Conservation (phyloP, 2,113 vertebrate species). For the Rattus norvegicus region DNA sequence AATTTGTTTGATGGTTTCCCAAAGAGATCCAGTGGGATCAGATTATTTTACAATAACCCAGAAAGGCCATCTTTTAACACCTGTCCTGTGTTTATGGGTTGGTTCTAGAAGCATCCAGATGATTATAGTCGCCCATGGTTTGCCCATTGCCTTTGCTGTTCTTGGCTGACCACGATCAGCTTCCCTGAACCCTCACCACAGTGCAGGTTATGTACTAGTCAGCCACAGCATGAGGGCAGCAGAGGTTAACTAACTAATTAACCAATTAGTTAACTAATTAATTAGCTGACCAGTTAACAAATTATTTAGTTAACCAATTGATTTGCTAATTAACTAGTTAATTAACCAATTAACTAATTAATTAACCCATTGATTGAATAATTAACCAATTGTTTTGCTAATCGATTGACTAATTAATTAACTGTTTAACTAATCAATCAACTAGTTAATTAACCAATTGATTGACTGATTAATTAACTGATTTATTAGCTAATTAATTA, state of each 20-base stretch:
- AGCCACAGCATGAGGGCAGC: background rate
- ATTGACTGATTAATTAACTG: background rate
- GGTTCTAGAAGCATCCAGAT: background rate
- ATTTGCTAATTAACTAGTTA: too few relatives aligned
- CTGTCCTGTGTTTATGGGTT: slow-evolving; percentile 1
- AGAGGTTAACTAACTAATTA: background rate
- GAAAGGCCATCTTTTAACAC: background rate
- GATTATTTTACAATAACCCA: slow-evolving; percentile 29
- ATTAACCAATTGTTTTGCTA: too few relatives aligned
- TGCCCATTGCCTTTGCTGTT: background rate
- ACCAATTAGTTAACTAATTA: background rate
- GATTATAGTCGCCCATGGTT: background rate
- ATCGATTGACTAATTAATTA: too few relatives aligned
- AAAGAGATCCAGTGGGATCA: slow-evolving; percentile 57
- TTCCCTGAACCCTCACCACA: background rate
- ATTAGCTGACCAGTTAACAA: background rate
- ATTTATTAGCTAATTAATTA: too few relatives aligned
- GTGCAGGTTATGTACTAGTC: background rate
- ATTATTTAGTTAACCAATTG: too few relatives aligned
- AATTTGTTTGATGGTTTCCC: slow-evolving; percentile 43
- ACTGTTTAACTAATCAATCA: background rate
- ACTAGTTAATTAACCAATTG: background rate
- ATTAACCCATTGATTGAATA: too few relatives aligned
- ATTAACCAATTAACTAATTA: too few relatives aligned
- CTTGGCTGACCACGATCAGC: background rate